phyloP scores from a whole-genome alignment of 2,113 vertebrate species.

The Alouatta palliata region DNA sequence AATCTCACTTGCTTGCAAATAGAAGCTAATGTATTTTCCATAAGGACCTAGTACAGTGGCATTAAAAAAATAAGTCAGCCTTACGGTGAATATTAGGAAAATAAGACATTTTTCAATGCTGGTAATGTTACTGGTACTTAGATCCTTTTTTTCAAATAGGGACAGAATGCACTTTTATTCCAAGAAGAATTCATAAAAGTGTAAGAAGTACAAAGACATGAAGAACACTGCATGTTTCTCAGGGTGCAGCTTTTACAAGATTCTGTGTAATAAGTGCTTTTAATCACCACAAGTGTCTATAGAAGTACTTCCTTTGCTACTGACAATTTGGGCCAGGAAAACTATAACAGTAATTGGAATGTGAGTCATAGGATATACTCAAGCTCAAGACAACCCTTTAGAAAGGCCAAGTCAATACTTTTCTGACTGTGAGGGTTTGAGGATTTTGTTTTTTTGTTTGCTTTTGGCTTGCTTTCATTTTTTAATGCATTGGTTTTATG shows the following conservation, averaged over 20 bases:
- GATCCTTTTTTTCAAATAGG: conserved; percentile 3
- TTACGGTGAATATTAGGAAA: not conserved
- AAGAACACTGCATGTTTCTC: not conserved
- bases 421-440: not conserved
- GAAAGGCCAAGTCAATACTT: not conserved
- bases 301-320: conserved; percentile 34
- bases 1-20: not conserved
- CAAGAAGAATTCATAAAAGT: conserved; percentile 50
- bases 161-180: conserved; percentile 25
- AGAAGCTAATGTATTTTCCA: not conserved
- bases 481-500: conserved; percentile 36
- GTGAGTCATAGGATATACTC: conserved; percentile 60
- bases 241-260: conserved; percentile 17
- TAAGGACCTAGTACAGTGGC: not conserved
- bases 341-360: not conserved
- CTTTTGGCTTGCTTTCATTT: not conserved
- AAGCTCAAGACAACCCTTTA: not conserved
- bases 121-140: not conserved
- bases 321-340: conserved; percentile 50
- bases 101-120: not conserved
- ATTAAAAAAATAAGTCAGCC: not conserved
- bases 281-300: not conserved
- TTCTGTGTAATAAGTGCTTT: not conserved
- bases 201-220: conserved; percentile 13
- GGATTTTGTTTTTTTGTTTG: not conserved